Base-by-base conservation (phyloP, 2,113 vertebrate genomes). In the Cairina moschata region DNA sequence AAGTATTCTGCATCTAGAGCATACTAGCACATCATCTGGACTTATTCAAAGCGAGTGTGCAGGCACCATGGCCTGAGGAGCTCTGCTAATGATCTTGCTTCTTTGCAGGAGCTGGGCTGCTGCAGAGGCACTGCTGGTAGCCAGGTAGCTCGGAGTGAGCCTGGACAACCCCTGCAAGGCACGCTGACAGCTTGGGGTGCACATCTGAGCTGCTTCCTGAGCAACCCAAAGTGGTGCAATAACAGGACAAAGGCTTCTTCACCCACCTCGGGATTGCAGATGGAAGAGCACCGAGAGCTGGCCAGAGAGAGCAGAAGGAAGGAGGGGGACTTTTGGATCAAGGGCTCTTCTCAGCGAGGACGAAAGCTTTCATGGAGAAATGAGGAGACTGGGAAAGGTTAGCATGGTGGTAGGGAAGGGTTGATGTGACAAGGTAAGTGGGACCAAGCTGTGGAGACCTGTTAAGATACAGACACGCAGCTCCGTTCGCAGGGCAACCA, bases 31-130 rank as follows among this genome's bases (percentile, higher is more conserved):
- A 56, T 76, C 79, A 34, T 5, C 55, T 34, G 9, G 79, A 15
- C 28, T 10, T 11, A 40, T 5, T 46, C 72, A 13, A 46, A 46
- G 60, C 0, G 4, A 42, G 29, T 0, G 4, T 2, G 38, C 5
- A 13, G 63, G 46, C 71, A 25, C 17, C 10, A 3, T 48, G 28
- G 69, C 22, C 21, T 18, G 4, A 15, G 14, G 48, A 32, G 56
- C 42, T 23, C 48, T 1, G 14, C 2, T 13, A 55, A 54, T 0
- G 9, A 46, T 60, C 44, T 32, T 15, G 52, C 9, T 44, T 31
- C 42, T 25, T 25, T 2, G n/a, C 7, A 12, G 0, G 26, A 55
- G 66, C 4, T 63, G 38, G 25, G 21, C 42, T 52, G 44, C 73
- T 25, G 31, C 1, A 11, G 59, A 14, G 4, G 52, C 1, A 18